Evolutionary conservation across 2,113 vertebrate genomes (phyloP).

Genomic region (Bufo bufo): DNA sequence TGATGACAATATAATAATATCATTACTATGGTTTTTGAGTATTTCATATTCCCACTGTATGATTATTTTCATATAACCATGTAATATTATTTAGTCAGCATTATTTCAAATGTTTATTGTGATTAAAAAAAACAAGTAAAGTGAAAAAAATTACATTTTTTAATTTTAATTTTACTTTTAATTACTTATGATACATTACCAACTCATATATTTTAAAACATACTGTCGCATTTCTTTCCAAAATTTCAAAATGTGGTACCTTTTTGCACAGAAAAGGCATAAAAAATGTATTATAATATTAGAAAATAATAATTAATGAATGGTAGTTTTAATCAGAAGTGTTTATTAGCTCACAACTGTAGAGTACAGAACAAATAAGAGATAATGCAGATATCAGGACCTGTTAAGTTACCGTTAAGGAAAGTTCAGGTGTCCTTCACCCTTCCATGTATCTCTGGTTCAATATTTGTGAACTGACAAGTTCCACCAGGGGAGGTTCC

Average conservation of each 20-base stretch:
- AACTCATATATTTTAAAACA: no score
- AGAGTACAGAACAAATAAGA: neutral
- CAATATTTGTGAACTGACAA: conserved; percentile 41
- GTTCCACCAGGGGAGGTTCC: neutral
- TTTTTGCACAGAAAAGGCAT: neutral
- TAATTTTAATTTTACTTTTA: no score
- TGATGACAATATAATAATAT: no score
- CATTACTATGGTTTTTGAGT: no score
- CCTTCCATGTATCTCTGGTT: conserved; percentile 23
- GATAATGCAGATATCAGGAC: neutral
- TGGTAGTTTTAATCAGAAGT: neutral
- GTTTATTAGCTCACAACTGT: neutral
- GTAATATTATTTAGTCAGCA: no score
- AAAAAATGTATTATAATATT: neutral
- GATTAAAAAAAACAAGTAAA: no score
- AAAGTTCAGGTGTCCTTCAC: conserved; percentile 22
- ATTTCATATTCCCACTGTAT: no score
- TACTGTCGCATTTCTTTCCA: neutral
- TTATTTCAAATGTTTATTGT: no score
- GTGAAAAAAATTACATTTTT: no score
- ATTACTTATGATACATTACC: no score
- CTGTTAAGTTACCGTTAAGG: neutral
- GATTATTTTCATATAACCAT: no score
- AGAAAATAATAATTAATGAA: neutral
- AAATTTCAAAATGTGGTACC: neutral